These are phyloP conservation scores for Emydoidea blandingii DNA, from an alignment of 2,797 vertebrate species.

Conservation along the genomic window DNA sequence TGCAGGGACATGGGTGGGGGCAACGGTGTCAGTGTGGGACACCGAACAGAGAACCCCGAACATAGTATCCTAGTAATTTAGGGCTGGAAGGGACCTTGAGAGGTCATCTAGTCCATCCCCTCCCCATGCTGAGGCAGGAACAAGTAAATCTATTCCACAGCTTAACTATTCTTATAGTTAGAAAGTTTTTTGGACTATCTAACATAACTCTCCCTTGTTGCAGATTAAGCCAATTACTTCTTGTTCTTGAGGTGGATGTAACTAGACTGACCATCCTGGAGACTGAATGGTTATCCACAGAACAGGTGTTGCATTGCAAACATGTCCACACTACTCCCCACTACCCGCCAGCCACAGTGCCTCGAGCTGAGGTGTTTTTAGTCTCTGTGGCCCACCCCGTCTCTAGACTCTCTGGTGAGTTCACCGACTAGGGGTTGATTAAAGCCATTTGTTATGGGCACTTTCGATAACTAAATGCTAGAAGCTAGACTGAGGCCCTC, in stretches of 20 bases:
- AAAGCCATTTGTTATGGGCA: neutral
- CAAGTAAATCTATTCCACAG: neutral
- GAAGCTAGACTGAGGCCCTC: neutral
- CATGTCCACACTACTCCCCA: fast-evolving
- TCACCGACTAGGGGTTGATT: neutral
- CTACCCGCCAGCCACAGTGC: neutral
- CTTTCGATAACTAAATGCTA: neutral
- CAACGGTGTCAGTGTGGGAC: neutral
- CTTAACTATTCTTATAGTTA: neutral
- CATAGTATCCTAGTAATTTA: neutral
- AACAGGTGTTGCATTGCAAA: neutral
- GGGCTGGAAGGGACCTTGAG: neutral
- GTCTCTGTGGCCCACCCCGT: fast-evolving
- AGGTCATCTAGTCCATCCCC: neutral
- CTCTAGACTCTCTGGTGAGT: neutral
- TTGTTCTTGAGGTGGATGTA: neutral
- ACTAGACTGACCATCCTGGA: neutral
- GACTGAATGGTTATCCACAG: neutral
- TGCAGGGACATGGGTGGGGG: neutral
- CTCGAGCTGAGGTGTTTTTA: neutral
- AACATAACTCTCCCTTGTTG: neutral
- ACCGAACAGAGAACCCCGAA: neutral
- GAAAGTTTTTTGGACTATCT: neutral
- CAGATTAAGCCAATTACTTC: neutral
- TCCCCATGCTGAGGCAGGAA: neutral